These are phyloP conservation scores for Beris morrisii DNA, from an alignment of 2,888 invertebrate species.

Conservation along the genomic window DNA sequence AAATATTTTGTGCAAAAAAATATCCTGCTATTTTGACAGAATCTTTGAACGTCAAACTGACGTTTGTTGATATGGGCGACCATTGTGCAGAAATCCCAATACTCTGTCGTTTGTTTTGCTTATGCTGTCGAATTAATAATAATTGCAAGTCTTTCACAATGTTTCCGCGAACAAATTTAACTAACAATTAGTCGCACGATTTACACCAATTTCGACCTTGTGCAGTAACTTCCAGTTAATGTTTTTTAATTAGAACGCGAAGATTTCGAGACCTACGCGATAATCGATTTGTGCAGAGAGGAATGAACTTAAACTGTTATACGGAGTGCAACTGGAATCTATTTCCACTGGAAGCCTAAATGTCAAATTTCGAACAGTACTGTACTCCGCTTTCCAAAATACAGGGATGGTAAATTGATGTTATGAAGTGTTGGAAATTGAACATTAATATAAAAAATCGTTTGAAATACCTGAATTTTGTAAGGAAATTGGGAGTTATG, in stretches of 20 bases:
- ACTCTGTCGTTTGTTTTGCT: background rate
- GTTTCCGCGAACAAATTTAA: no score
- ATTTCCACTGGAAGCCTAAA: no score
- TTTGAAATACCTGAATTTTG: no score
- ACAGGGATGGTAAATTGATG: no score
- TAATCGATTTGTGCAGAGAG: constrained; percentile 28
- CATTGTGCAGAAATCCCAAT: constrained; percentile 25
- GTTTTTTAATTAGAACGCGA: constrained; percentile 8
- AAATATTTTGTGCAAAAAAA: constrained; percentile 30
- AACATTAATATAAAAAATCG: no score
- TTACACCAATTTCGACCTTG: constrained; percentile 9
- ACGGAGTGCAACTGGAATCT: constrained; percentile 4
- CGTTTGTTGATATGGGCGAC: constrained; percentile 18
- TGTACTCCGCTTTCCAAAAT: no score
- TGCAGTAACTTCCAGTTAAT: background rate
- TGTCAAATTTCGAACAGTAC: no score
- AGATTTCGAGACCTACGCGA: constrained; percentile 27
- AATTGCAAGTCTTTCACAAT: constrained; percentile 1
- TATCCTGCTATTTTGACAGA: constrained; percentile 28
- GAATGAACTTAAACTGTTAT: constrained; percentile 25
- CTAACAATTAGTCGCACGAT: background rate
- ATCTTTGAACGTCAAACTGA: constrained; percentile 21
- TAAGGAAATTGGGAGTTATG: no score
- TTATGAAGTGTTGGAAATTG: no score
- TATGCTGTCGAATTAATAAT: background rate